Conservation (phyloP, 1,140 invertebrate genomes). For the Drosophila pachea region DNA sequence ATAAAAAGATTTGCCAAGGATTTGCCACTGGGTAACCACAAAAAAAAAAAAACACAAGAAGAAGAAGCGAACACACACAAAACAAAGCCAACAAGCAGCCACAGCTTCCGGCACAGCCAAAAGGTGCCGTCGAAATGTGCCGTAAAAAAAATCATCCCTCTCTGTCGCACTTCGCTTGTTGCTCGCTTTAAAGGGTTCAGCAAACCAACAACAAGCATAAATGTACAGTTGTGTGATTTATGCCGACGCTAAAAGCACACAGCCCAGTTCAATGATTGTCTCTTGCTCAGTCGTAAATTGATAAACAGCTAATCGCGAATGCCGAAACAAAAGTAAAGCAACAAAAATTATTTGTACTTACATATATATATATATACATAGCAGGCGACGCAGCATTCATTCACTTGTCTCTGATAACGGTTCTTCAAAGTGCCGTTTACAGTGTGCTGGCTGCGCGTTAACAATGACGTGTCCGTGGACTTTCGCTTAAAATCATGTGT, state of each 20-base stretch:
- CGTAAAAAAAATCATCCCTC: conserved; percentile 26
- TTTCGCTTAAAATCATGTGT: conserved; percentile 65
- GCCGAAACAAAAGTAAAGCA: conserved; percentile 16
- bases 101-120: conserved; percentile 44
- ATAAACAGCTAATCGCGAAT: conserved; percentile 54
- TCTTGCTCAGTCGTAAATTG: conserved; percentile 57
- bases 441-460: conserved; percentile 30
- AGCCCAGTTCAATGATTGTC: conserved; percentile 44
- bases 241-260: conserved; percentile 52
- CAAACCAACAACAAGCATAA: neutral
- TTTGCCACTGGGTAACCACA: conserved; percentile 70
- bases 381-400: conserved; percentile 33
- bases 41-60: conserved; percentile 8
- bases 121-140: conserved; percentile 61
- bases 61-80: neutral
- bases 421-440: neutral
- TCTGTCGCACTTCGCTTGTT: conserved; percentile 3
- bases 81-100: conserved; percentile 13
- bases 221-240: conserved; percentile 52
- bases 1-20: conserved; percentile 77
- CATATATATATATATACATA: neutral
- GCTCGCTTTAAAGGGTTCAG: conserved; percentile 22
- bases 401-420: conserved; percentile 52
- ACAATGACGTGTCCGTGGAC: conserved; percentile 67
- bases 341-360: conserved; percentile 2